phyloP scores from a whole-genome alignment of 2,797 vertebrate genomes.

The Pantherophis alleghaniensis region DNA sequence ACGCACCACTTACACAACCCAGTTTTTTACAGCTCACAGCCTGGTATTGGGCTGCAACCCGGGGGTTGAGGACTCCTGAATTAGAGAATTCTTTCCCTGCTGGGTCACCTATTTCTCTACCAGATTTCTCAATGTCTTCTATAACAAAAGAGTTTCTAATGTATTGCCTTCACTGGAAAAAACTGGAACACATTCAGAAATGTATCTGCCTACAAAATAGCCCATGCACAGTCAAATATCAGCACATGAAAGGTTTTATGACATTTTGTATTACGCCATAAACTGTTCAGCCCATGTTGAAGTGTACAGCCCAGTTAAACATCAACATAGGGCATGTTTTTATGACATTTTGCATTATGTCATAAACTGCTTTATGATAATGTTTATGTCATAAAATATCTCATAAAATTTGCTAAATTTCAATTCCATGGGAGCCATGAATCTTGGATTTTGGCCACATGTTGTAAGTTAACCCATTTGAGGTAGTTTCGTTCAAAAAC shows the following conservation, averaged over 20 bases:
- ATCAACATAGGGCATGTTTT: neutral
- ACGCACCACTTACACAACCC: neutral
- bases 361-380: neutral
- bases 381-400: neutral
- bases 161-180: neutral
- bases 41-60: too few species aligned
- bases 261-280: neutral
- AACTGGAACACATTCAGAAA: neutral
- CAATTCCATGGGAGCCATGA: neutral
- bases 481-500: neutral
- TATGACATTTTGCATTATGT: neutral
- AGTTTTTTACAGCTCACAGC: neutral
- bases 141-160: neutral
- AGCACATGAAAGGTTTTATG: neutral
- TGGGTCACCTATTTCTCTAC: neutral
- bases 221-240: neutral
- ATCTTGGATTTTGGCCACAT: neutral
- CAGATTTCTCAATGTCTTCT: neutral
- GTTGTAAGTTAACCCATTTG: neutral
- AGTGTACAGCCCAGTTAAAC: neutral
- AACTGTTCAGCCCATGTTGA: neutral
- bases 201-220: neutral
- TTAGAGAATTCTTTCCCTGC: neutral
- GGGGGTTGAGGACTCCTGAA: neutral
- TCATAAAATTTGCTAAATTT: neutral